A percentile compares a stretch with the other conserved stretches of the same genome.
These are phyloP conservation scores for Shargacucullia verbasci DNA, from an alignment of 2,888 invertebrate species.

Conservation along the genomic window DNA sequence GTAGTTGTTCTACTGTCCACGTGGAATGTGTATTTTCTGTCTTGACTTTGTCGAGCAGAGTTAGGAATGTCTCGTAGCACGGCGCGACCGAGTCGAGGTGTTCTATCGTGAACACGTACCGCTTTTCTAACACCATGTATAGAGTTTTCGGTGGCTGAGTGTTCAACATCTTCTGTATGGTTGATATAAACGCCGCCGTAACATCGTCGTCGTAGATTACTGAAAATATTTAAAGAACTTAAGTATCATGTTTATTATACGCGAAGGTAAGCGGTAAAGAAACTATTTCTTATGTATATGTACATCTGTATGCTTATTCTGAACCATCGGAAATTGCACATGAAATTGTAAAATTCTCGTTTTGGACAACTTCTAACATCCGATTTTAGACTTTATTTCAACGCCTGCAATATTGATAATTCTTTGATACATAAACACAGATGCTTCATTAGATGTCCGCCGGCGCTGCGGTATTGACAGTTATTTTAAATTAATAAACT, in stretches of 20 bases:
- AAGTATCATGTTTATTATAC: neutral
- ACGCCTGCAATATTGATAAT: no score
- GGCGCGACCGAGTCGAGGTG: conserved; percentile 95
- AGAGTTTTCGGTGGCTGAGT: conserved; percentile 89
- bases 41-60: conserved; percentile 87
- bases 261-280: no score
- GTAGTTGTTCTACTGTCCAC: conserved; percentile 90
- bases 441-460: no score
- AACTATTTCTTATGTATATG: no score
- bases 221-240: conserved; percentile 74
- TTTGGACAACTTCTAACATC: no score
- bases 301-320: no score
- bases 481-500: no score
- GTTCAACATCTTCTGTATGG: conserved; percentile 91
- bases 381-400: no score
- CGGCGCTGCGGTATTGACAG: no score
- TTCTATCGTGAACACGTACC: conserved; percentile 95
- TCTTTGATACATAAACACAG: neutral
- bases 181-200: conserved; percentile 93
- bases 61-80: conserved; percentile 95
- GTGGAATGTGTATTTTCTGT: conserved; percentile 77
- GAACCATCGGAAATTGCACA: no score
- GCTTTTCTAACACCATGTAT: conserved; percentile 94
- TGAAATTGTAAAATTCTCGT: no score
- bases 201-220: conserved; percentile 95